Base-by-base conservation (phyloP, 2,113 vertebrate species). In the Boleophthalmus pectinirostris region DNA sequence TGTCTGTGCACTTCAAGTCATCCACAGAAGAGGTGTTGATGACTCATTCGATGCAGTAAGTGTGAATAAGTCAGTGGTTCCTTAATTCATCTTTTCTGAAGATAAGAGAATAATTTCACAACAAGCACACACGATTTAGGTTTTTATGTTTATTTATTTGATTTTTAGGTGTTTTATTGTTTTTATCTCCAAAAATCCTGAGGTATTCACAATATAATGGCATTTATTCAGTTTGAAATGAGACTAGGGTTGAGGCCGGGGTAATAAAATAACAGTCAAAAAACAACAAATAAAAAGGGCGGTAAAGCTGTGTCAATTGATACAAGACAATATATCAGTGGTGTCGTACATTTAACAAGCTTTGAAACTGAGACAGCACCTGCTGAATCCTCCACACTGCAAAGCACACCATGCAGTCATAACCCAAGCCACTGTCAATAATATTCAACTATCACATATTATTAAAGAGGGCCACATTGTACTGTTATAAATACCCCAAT, bases 181-280 rank as follows among this genome's bases (percentile, higher is more conserved):
- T 86, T 88, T 88, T 91, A 87, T 88, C 79, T 90, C 84, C 86
- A 91, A 94, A 93, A 93, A 94, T 93, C 93, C 93, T 94, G 94
- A 94, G 93, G 93, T 94, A 94, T 94, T 94, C 90, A 94, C 92
- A 94, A 94, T 92, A 93, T 91, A 94, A 94, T 94, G 93, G 93
- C 94, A 93, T 93, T 92, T 91, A 88, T 90, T 93, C 83, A 82
- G 81, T 92, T 90, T 92, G 81, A 93, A 92, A 92, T 91, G 82
- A 89, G 74, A 85, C 84, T 69, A 2, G 54, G 43, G 70, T 68
- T 2, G 13, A 53, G 47, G 78, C 67, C n/a, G 23, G 54, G 23
- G 47, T 29, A 79, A 79, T 46, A 78, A 87, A 88, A 88, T 79
- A 83, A 53, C 88, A 83, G 73, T 57, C 35, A 65, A 75, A 77